phyloP scores from a whole-genome alignment of 1,140 invertebrate species.

The Teleogryllus occipitalis region DNA sequence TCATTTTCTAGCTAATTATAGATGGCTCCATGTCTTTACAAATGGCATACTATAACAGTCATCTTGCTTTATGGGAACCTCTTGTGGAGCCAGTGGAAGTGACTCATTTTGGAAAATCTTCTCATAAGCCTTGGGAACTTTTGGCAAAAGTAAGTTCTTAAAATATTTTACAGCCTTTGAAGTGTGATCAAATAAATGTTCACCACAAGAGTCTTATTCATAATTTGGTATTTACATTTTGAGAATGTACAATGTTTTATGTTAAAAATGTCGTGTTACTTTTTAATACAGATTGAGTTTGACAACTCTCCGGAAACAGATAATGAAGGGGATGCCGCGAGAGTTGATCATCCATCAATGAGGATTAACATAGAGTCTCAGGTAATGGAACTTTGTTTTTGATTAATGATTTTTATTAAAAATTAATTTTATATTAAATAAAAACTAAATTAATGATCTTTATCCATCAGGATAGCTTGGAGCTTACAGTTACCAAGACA shows the following conservation, averaged over 20 bases:
- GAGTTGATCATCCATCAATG: neutral
- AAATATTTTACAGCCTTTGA: neutral
- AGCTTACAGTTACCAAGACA: slow-evolving; percentile 84
- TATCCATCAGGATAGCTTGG: slow-evolving; percentile 52
- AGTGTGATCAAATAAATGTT: neutral
- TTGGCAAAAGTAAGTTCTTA: slow-evolving; percentile 57
- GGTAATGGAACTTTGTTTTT: neutral
- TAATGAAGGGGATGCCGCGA: neutral
- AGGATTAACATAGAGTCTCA: neutral
- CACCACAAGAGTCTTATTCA: neutral
- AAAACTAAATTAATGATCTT: neutral
- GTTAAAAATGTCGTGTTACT: too few species aligned
- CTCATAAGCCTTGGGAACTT: slow-evolving; percentile 72
- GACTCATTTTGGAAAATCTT: slow-evolving; percentile 40
- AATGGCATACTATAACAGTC: slow-evolving; percentile 90
- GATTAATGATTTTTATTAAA: too few species aligned
- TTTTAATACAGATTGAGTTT: neutral
- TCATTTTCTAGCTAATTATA: neutral
- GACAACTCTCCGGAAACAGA: neutral
- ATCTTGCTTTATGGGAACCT: slow-evolving; percentile 90
- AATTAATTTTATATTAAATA: neutral
- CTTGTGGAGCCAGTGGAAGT: slow-evolving; percentile 84
- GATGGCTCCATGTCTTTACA: slow-evolving; percentile 55
- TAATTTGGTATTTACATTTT: neutral
- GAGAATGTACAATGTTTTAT: too few species aligned